phyloP scores from a whole-genome alignment of 2,113 vertebrate species.

The Sterna hirundo region DNA sequence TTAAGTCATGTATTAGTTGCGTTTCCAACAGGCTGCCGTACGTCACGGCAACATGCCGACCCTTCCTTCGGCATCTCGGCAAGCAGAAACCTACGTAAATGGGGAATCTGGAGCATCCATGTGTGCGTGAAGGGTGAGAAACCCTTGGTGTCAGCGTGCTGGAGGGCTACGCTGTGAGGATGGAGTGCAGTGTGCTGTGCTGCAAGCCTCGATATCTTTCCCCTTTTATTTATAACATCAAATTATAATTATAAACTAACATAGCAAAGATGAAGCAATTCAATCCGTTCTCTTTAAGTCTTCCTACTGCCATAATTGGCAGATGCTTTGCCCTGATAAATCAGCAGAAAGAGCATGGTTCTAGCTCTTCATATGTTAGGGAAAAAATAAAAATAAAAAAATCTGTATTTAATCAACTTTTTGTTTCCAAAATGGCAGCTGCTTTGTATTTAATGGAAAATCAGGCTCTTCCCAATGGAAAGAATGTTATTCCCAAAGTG shows the following conservation, averaged over 20 bases:
- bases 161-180: accelerated
- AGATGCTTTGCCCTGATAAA: conserved; percentile 22
- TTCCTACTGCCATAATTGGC: neutral
- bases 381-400: neutral
- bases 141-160: accelerated
- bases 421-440: conserved; percentile 70
- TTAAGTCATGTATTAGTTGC: neutral
- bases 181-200: accelerated
- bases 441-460: conserved; percentile 71
- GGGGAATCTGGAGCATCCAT: neutral
- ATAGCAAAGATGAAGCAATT: neutral
- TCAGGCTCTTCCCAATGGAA: conserved; percentile 64
- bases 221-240: neutral
- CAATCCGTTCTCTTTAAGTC: neutral
- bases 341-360: neutral
- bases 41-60: neutral
- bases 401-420: conserved; percentile 56
- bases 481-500: conserved; percentile 64
- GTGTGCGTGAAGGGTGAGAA: neutral
- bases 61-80: neutral
- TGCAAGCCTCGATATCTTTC: neutral
- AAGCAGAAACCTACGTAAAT: neutral
- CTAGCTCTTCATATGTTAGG: neutral
- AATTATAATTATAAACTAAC: neutral
- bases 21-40: neutral